These are phyloP conservation scores for Parauchenoglanis punctatus DNA, from an alignment of 2,797 vertebrate genomes.

Conservation along the genomic window DNA sequence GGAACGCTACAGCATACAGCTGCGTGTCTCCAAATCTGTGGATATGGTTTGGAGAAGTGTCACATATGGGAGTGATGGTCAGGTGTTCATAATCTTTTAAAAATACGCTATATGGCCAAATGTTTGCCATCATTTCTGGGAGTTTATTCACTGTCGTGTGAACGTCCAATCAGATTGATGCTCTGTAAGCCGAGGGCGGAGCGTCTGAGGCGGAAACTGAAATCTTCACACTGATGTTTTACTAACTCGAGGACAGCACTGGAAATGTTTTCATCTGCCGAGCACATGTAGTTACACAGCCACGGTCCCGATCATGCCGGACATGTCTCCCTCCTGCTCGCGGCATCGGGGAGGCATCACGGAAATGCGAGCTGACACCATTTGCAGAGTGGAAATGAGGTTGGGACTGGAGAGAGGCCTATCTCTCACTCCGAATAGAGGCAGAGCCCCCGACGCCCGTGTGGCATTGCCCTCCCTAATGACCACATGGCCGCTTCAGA, in stretches of 20 bases:
- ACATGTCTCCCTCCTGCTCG: slow-evolving; percentile 39
- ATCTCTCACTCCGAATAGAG: slow-evolving; percentile 1
- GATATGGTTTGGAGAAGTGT: background rate
- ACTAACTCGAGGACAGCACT: slow-evolving; percentile 65
- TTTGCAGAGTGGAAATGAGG: slow-evolving; percentile 57
- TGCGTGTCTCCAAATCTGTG: background rate
- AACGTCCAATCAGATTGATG: background rate
- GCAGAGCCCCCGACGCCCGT: slow-evolving; percentile 64
- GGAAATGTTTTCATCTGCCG: slow-evolving; percentile 54
- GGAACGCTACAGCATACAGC: background rate
- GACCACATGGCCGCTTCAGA: slow-evolving; percentile 71
- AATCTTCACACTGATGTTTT: slow-evolving; percentile 53
- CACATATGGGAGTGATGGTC: background rate
- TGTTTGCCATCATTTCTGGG: too few species aligned
- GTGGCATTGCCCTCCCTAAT: slow-evolving; percentile 73
- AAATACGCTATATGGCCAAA: background rate
- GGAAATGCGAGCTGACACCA: slow-evolving; percentile 62
- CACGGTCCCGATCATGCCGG: slow-evolving; percentile 35
- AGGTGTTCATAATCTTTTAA: background rate
- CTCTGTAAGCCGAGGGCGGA: background rate
- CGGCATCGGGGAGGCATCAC: slow-evolving; percentile 51
- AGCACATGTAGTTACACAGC: slow-evolving; percentile 9
- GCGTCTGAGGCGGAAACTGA: background rate
- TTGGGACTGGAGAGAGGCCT: slow-evolving; percentile 42
- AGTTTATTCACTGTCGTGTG: background rate